phyloP scores from a whole-genome alignment of 2,888 invertebrate genomes.

The Pandemis corylana region DNA sequence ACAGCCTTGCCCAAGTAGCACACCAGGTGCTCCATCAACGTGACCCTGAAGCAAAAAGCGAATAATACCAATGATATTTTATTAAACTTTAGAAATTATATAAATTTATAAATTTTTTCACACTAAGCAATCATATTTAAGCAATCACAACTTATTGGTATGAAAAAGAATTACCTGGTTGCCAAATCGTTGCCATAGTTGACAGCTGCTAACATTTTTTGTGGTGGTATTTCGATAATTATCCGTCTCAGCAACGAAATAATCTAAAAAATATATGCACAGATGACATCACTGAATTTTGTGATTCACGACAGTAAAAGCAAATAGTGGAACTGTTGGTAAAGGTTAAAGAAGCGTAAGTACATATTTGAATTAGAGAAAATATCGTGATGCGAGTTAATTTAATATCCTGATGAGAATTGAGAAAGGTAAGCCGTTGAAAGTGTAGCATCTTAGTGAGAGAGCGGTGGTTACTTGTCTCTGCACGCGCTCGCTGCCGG shows the following conservation, averaged over 20 bases:
- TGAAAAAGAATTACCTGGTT: slow-evolving; percentile 52
- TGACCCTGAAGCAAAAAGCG: slow-evolving; percentile 79
- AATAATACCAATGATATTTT: neutral
- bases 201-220: slow-evolving; percentile 91
- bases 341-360: neutral
- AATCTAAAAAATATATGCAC: slow-evolving; percentile 80
- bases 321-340: neutral
- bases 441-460: neutral
- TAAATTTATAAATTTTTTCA: no score
- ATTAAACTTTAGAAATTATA: no score
- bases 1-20: slow-evolving; percentile 96
- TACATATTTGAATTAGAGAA: no score
- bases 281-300: neutral
- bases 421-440: neutral
- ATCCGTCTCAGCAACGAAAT: slow-evolving; percentile 94
- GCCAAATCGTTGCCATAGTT: slow-evolving; percentile 79
- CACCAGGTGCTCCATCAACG: slow-evolving; percentile 95
- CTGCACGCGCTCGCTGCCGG: slow-evolving; percentile 97
- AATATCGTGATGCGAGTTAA: no score
- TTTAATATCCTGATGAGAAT: neutral
- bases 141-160: neutral
- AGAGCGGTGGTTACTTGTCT: slow-evolving; percentile 89
- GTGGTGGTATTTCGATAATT: slow-evolving; percentile 95
- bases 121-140: no score
- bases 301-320: neutral